Evolutionary conservation across 2,113 vertebrate species (phyloP), one percentile per base, ranked within the genome.

Genomic region (Phainopepla nitens): DNA sequence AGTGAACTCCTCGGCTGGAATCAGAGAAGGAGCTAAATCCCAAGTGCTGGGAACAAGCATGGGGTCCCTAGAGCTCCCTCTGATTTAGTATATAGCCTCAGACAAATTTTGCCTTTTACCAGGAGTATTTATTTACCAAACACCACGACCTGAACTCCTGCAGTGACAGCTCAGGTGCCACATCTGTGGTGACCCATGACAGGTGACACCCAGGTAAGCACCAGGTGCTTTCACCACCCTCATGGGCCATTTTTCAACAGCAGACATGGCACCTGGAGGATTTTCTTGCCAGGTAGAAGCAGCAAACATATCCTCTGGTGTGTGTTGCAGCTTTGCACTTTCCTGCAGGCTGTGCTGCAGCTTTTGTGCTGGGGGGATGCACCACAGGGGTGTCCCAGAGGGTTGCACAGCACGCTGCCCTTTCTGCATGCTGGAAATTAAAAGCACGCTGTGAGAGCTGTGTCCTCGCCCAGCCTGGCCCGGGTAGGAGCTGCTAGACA

Each of bases 331-430:
- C 45, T 72, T 25, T 69, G 25, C 36, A 6, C 8, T 42, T 16
- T 25, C 11, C n/a, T 61, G 42, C 18, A 7, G 53, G 25, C n/a
- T n/a, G 28, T 5, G 15, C 33, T 31, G 36, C 31, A 58, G 56
- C 39, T 42, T 64, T 49, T 73, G 28, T 25, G 15, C 33, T 31
- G 36, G 0, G 19, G 5, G 15, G 10, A 41, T 29, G n/a, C 19
- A 5, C 16, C 0, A 0, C 9, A 2, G 57, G 24, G 49, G 11
- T 60, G 16, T 61, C 62, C 72, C 0, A 0, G 9, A 1, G 1
- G 39, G 25, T 2, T 13, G 20, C 36, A 9, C 1, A 1, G 25
- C 41, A 41, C 3, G 0, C 15, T 5, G 3, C 20, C 6, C 41
- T 80, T 72, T 8, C 36, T 77, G 58, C 31, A 19, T 5, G 17